A percentile compares a stretch with the other conserved stretches of the same genome.
Conservation (phyloP, 1,140 invertebrate genomes). For the Nebria ingens region DNA sequence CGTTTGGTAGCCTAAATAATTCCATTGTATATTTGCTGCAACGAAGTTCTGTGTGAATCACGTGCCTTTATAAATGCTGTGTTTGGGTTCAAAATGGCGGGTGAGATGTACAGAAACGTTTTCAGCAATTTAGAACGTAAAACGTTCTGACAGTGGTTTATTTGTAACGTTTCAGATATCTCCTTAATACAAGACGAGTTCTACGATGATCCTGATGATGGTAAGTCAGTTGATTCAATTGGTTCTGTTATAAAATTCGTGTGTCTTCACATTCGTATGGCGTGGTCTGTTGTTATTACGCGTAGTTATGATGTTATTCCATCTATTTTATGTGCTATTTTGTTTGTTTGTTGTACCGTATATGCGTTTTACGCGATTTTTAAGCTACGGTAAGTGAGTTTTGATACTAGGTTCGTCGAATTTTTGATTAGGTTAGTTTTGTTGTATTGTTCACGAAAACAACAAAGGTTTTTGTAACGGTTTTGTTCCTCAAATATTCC, state of each 20-base stretch:
- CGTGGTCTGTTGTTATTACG: slow-evolving; percentile 3
- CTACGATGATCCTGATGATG: slow-evolving; percentile 29
- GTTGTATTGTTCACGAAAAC: too few species aligned
- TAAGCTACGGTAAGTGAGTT: not conserved
- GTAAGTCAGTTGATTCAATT: slow-evolving; percentile 25
- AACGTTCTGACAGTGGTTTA: slow-evolving; percentile 18
- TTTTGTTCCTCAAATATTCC: too few species aligned
- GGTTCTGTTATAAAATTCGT: not conserved
- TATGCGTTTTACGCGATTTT: not conserved
- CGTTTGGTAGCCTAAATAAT: not conserved
- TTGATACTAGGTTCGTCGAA: not conserved
- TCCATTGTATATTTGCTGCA: not conserved
- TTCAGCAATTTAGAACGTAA: slow-evolving; percentile 17
- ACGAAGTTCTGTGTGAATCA: too few species aligned
- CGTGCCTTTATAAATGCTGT: slow-evolving; percentile 29
- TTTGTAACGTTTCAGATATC: slow-evolving; percentile 27
- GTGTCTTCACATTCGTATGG: not conserved
- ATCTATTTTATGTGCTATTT: not conserved
- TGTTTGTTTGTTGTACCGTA: not conserved
- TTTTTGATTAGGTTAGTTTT: not conserved
- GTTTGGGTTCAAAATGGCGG: slow-evolving; percentile 33
- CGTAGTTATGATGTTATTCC: not conserved
- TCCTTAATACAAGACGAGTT: slow-evolving; percentile 27
- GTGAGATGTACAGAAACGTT: slow-evolving; percentile 19
- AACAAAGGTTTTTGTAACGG: not conserved